These are phyloP conservation scores for Pyrochroa serraticornis DNA, from an alignment of 2,888 invertebrate species.

Conservation along the genomic window DNA sequence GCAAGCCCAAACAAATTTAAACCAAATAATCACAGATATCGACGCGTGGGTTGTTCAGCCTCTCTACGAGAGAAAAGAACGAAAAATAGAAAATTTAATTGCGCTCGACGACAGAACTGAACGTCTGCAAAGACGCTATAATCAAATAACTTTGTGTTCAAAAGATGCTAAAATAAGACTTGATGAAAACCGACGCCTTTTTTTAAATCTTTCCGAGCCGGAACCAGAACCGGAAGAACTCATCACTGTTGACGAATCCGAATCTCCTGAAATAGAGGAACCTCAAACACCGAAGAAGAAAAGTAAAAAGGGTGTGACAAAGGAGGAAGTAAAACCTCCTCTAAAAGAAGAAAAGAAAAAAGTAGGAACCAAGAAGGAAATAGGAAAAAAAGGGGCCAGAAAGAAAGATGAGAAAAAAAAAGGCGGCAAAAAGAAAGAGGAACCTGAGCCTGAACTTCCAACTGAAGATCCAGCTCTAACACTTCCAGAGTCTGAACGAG, in stretches of 20 bases:
- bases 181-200: conserved; percentile 70
- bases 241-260: conserved; percentile 8
- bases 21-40: conserved; percentile 63
- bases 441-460: conserved; percentile 54
- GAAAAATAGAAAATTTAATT: conserved; percentile 63
- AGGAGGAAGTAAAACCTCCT: conserved; percentile 36
- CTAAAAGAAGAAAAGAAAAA: conserved; percentile 47
- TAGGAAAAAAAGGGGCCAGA: conserved; percentile 33
- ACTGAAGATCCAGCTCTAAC: conserved; percentile 13
- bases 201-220: conserved; percentile 65
- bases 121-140: conserved; percentile 62
- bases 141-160: conserved; percentile 60
- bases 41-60: conserved; percentile 76
- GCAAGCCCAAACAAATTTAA: conserved; percentile 72
- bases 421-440: conserved; percentile 48
- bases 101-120: conserved; percentile 64
- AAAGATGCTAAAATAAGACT: conserved; percentile 65
- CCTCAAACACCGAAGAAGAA: conserved; percentile 23
- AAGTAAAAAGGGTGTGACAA: conserved; percentile 23
- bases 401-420: conserved; percentile 44
- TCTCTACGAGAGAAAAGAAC: conserved; percentile 76
- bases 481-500: conserved; percentile 8
- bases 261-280: background rate
- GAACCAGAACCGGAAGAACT: conserved; percentile 30
- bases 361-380: conserved; percentile 40